Evolutionary conservation across 2,797 vertebrate species (phyloP), one percentile per base, ranked within the genome.

Genomic region (Bradypodion pumilum): DNA sequence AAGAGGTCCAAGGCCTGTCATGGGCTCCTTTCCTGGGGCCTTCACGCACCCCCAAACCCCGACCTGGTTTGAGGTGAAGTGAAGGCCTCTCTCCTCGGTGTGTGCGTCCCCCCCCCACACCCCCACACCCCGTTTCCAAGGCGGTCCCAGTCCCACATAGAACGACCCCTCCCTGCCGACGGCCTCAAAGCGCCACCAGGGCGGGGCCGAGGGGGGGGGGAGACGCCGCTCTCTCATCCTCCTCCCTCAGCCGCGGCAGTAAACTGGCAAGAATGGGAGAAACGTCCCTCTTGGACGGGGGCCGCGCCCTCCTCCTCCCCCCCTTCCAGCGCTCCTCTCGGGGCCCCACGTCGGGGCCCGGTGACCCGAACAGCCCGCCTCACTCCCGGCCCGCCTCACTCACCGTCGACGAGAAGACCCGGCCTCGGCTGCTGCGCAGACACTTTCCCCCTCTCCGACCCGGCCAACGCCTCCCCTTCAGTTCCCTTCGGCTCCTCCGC

Each of bases 401-500:
- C 78, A 85, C 83, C 83, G 77, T 59, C 42, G 1, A 32, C 52
- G 21, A n/a, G 40, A 60, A 27, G 19, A 40, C n/a, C 37, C 7
- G 68, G 63, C 12, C 68, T 35, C 40, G 49, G 5, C 65, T 59
- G 1, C 3, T 8, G 37, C 27, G 13, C 40, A 25, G 40, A 44
- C 15, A 65, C 63, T 19, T 27, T 19, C 16, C 32, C 23, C 7
- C 25, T 8, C 12, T 4, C 65, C 37, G 37, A 8, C 21, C n/a
- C 7, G 16, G 77, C 42, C 40, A 10, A n/a, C 12, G 7, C 29
- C 81, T 16, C 86, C 86, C 85, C 78, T 66, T 59, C 87, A n/a
- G 1, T 87, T 82, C 81, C 90, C 80, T 85, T 91, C 85, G 77
- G 79, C 70, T 91, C 90, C 70, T 91, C 90, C 44, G 88, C 91